phyloP scores from a whole-genome alignment of 2,797 vertebrate genomes.

The Hoplostethus mediterraneus region DNA sequence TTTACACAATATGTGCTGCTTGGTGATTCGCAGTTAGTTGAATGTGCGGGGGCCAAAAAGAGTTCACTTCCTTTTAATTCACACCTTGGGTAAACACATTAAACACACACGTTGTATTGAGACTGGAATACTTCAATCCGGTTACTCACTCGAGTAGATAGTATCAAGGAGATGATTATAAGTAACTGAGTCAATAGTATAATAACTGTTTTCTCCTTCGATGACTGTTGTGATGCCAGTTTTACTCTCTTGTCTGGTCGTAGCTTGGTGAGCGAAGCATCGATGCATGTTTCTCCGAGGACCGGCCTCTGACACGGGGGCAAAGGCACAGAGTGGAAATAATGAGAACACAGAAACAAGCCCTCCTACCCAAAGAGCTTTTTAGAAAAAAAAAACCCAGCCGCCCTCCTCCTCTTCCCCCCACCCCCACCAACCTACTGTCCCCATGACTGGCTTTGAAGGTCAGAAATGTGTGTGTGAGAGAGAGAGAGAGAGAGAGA shows the following conservation, averaged over 20 bases:
- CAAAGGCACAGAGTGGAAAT: slow-evolving; percentile 71
- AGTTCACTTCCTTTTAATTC: slow-evolving; percentile 55
- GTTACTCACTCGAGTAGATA: too few relatives aligned
- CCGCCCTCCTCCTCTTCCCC: slow-evolving; percentile 2
- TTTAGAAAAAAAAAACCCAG: slow-evolving; percentile 58
- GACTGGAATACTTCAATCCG: too few relatives aligned
- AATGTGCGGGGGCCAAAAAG: slow-evolving; percentile 30
- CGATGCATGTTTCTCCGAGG: slow-evolving; percentile 50
- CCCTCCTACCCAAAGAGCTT: slow-evolving; percentile 69
- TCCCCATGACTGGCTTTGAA: slow-evolving; percentile 73
- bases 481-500: slow-evolving; percentile 18
- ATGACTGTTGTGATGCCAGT: slow-evolving; percentile 21
- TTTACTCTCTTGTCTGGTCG: slow-evolving; percentile 13
- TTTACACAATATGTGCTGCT: slow-evolving; percentile 29
- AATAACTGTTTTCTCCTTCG: slow-evolving; percentile 16
- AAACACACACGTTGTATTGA: neutral
- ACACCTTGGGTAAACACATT: slow-evolving; percentile 9
- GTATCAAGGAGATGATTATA: neutral
- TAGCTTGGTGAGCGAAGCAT: too few relatives aligned
- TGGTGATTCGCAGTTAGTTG: slow-evolving; percentile 30
- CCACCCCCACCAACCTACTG: slow-evolving; percentile 59
- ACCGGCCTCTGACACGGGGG: slow-evolving; percentile 42
- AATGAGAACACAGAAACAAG: slow-evolving; percentile 73
- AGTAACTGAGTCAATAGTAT: neutral
- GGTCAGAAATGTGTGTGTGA: slow-evolving; percentile 78